Evolutionary conservation across 1,140 invertebrate species (phyloP).

Genomic region (Tetranychus urticae): DNA sequence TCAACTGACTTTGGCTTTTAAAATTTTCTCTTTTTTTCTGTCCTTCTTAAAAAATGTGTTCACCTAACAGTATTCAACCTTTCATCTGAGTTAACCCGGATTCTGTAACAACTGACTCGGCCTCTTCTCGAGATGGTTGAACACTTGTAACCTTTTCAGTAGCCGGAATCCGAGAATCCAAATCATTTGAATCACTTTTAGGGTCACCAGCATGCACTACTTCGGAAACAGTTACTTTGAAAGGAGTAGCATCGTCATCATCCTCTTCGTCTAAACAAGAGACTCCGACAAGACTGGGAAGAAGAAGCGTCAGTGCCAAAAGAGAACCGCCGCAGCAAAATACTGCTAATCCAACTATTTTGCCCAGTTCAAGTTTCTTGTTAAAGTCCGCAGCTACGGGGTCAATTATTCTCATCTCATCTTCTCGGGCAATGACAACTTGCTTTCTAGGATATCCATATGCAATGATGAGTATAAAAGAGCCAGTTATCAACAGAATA

Average conservation of each 20-base stretch:
- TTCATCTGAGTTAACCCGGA: constrained; percentile 5
- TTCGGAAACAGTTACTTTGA: constrained; percentile 6
- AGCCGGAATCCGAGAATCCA: constrained; percentile 6
- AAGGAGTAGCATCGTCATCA: constrained; percentile 3
- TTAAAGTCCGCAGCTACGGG: constrained; percentile 24
- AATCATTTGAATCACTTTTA: not conserved
- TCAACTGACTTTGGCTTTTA: too few relatives aligned
- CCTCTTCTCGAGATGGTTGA: constrained; percentile 10
- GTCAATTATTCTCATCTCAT: constrained; percentile 25
- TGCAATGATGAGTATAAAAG: constrained; percentile 25
- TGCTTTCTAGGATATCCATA: constrained; percentile 25
- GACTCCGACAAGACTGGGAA: constrained; percentile 24
- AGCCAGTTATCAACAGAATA: constrained; percentile 23
- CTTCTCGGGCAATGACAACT: constrained; percentile 21
- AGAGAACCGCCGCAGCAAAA: constrained; percentile 29
- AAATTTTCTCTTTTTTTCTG: too few relatives aligned
- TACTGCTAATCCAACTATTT: constrained; percentile 25
- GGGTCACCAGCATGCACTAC: constrained; percentile 2
- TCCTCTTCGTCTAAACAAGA: constrained; percentile 22
- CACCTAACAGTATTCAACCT: not conserved
- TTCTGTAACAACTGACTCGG: constrained; percentile 9
- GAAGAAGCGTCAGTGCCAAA: constrained; percentile 23
- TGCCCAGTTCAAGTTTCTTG: constrained; percentile 26
- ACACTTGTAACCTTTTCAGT: constrained; percentile 11
- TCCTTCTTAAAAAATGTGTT: too few relatives aligned